phyloP scores from a whole-genome alignment of 2,797 vertebrate genomes.

The Champsocephalus gunnari region DNA sequence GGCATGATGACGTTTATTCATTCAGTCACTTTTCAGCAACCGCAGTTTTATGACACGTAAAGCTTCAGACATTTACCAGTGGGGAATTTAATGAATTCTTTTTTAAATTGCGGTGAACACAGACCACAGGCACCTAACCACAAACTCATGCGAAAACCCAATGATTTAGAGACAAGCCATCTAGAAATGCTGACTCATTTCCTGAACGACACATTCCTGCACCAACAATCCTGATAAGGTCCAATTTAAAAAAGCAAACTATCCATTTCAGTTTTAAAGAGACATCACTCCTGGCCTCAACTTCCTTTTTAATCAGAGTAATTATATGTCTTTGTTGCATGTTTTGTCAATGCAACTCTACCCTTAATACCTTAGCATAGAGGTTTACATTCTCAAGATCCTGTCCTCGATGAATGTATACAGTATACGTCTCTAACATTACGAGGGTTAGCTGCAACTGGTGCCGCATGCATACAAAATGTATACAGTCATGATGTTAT shows the following conservation, averaged over 20 bases:
- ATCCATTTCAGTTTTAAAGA: constrained; percentile 4
- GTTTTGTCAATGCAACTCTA: neutral
- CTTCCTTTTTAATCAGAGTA: neutral
- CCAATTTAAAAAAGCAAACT: neutral
- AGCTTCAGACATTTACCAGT: no score
- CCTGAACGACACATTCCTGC: no score
- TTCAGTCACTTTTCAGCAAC: no score
- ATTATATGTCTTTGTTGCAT: constrained; percentile 8
- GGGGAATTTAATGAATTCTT: no score
- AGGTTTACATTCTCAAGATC: neutral
- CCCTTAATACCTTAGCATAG: neutral
- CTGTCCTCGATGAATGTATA: neutral
- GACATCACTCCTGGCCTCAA: neutral
- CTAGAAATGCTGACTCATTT: no score
- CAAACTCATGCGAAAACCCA: no score
- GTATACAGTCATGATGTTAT: constrained; percentile 25
- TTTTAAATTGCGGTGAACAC: no score
- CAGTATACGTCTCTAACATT: neutral
- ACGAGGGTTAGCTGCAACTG: constrained; percentile 17
- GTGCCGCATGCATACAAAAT: constrained; percentile 25
- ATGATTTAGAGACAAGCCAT: no score
- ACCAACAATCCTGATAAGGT: neutral
- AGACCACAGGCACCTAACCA: no score
- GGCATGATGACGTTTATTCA: no score
- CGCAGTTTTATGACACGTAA: no score